Base-by-base conservation (phyloP, 2,113 vertebrate species). In the Mesembrinibis cayennensis region DNA sequence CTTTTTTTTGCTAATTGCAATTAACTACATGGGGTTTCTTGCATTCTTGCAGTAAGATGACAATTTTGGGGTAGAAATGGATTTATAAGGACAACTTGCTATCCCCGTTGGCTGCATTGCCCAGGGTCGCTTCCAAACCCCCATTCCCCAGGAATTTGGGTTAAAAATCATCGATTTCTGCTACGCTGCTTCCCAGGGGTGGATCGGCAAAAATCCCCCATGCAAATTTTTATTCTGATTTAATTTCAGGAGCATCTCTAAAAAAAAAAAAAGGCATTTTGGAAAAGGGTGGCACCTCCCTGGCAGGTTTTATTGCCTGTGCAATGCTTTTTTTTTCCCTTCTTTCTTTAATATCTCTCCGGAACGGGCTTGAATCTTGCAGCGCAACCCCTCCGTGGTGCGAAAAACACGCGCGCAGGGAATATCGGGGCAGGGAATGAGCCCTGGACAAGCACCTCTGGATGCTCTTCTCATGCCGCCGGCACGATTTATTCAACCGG, bases 401-500 rank as follows among this genome's bases (percentile, higher is more conserved):
- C 53, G 86, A 71, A 94, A 97, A 97, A 98, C 98, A 98, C 10
- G 88, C 5, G 34, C 92, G 70, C 85, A 87, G 98, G 98, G 98
- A 98, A 98, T 98, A 98, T 82, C 70, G 73, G 92, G 97, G 96
- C 98, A 96, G 79, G 95, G 94, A 97, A 96, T 96, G 97, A 98
- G 97, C 96, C 97, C 87, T 73, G 59, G 97, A 98, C 98, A 98
- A 97, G 98, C 95, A 97, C 98, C 89, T 96, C 96, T 25, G 95
- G 98, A 98, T 98, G 98, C 98, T 97, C 98, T 98, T 97, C 79
- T 95, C 81, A 94, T 87, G 93, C 85, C 58, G 73, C 95, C 77
- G 85, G 96, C 96, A 89, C 98, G 98, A 99, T 99, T 98, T 98
- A 98, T 98, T 98, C 98, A 97, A 84, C 95, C 84, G 6, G 36